Evolutionary conservation across 2,888 invertebrate species (phyloP).

Genomic region (Orthosia incerta): DNA sequence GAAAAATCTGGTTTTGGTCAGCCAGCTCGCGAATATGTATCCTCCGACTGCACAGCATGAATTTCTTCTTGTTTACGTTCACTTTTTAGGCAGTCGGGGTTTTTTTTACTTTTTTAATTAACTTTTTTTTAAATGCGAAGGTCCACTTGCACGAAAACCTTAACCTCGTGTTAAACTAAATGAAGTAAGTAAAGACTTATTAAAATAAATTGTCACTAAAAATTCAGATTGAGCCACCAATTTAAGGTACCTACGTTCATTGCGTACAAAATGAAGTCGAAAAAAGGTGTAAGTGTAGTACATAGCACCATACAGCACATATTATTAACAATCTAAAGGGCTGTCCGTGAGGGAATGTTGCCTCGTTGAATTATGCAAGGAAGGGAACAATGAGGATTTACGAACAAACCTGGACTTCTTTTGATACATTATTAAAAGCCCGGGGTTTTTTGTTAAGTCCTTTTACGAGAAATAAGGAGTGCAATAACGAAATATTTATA

Average conservation of each 20-base stretch:
- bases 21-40: no score
- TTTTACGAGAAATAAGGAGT: not conserved
- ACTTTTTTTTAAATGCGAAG: no score
- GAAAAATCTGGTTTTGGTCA: no score
- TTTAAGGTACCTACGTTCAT: constrained; percentile 57
- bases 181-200: not conserved
- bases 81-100: no score
- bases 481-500: constrained; percentile 3
- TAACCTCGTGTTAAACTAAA: not conserved
- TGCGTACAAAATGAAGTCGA: constrained; percentile 67
- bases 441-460: constrained; percentile 1
- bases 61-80: no score
- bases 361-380: constrained; percentile 77
- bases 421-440: constrained; percentile 57
- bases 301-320: constrained; percentile 64
- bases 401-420: constrained; percentile 53
- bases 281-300: constrained; percentile 57
- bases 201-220: constrained; percentile 23
- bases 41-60: no score
- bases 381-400: constrained; percentile 66
- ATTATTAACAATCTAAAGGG: constrained; percentile 70
- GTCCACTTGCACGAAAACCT: no score
- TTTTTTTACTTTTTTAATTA: no score
- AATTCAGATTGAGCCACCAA: constrained; percentile 41
- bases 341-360: constrained; percentile 76